These are phyloP conservation scores for Belonocnema kinseyi DNA, from an alignment of 1,140 invertebrate genomes.

Conservation along the genomic window DNA sequence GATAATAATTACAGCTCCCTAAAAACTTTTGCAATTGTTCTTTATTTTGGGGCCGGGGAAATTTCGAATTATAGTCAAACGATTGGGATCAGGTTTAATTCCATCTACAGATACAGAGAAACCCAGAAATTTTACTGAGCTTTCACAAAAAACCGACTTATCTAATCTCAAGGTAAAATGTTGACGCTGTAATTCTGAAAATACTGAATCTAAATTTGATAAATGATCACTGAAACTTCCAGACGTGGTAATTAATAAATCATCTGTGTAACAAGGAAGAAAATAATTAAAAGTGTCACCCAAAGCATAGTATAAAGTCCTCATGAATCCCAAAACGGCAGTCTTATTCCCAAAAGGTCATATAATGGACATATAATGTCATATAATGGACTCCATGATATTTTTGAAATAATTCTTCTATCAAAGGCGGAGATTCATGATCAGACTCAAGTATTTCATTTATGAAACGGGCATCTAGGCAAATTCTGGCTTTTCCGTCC, in stretches of 20 bases:
- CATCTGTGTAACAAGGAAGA: constrained; percentile 47
- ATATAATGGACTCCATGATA: constrained; percentile 51
- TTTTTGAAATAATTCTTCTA: constrained; percentile 53
- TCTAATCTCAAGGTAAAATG: constrained; percentile 40
- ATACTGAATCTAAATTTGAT: constrained; percentile 41
- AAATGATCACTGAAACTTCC: constrained; percentile 46
- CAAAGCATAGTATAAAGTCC: constrained; percentile 26
- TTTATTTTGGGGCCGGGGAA: constrained; percentile 33
- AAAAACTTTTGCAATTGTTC: constrained; percentile 34
- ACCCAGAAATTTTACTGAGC: constrained; percentile 32
- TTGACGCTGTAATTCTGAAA: constrained; percentile 29
- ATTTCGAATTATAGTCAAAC: constrained; percentile 34
- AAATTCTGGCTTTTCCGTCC: constrained; percentile 38
- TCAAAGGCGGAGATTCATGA: constrained; percentile 39
- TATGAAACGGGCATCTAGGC: constrained; percentile 43
- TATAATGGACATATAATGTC: constrained; percentile 43
- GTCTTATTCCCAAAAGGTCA: constrained; percentile 39
- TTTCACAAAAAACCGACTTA: constrained; percentile 37
- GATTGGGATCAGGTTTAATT: constrained; percentile 22
- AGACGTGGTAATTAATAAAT: constrained; percentile 47
- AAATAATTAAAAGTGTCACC: constrained; percentile 33
- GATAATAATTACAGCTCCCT: constrained; percentile 41
- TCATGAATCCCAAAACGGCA: constrained; percentile 41
- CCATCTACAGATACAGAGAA: constrained; percentile 29
- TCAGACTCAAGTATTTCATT: neutral